phyloP scores from a whole-genome alignment of 1,140 invertebrate genomes.

The Pachypeltis micranthus region DNA sequence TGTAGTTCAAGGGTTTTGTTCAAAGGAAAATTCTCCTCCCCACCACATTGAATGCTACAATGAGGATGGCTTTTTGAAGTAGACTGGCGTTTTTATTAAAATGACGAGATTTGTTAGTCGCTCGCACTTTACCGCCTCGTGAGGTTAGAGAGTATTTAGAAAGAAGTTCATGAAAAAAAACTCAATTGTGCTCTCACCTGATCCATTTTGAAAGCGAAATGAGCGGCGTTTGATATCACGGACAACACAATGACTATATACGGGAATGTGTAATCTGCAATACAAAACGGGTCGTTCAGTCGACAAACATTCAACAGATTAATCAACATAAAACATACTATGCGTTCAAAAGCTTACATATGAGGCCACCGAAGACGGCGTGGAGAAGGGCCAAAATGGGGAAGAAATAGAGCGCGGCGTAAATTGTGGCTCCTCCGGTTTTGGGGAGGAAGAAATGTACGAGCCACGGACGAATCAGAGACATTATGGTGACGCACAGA shows the following conservation, averaged over 20 bases:
- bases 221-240: conserved; percentile 81
- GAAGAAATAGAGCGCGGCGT: conserved; percentile 88
- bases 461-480: conserved; percentile 61
- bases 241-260: conserved; percentile 88
- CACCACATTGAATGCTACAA: no score
- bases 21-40: no score
- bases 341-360: conserved; percentile 47
- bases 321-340: conserved; percentile 34
- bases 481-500: conserved; percentile 65
- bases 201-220: conserved; percentile 78
- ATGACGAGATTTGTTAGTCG: no score
- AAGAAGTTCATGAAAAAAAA: no score
- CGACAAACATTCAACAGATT: conserved; percentile 7
- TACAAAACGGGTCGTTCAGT: conserved; percentile 22
- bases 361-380: conserved; percentile 77
- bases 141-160: no score
- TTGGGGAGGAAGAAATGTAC: conserved; percentile 50
- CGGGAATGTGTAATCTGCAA: conserved; percentile 89
- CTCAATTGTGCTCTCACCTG: no score
- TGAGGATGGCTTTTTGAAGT: no score
- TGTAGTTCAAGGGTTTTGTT: no score
- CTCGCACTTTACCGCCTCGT: no score
- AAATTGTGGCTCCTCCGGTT: conserved; percentile 56
- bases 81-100: no score
- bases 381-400: conserved; percentile 80